Percentiles rank a stretch among this genome's conserved stretches.
These are phyloP conservation scores for Paradoxurus hermaphroditus DNA, from an alignment of 2,113 vertebrate genomes.

Conservation along the genomic window DNA sequence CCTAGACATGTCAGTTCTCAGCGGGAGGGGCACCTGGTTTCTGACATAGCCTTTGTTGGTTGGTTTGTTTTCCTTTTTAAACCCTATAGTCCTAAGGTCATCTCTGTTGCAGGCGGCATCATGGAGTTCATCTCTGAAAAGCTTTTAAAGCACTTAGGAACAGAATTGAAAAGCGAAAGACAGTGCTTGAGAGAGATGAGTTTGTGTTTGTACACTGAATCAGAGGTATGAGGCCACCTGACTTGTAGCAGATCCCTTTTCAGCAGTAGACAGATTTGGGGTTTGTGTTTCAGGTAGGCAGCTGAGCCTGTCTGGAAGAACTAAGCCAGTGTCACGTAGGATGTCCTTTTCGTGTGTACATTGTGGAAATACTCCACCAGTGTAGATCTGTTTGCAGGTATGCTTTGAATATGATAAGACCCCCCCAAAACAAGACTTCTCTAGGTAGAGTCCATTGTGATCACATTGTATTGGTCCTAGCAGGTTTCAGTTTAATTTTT, in stretches of 20 bases:
- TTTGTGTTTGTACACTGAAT: neutral
- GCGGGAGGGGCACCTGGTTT: neutral
- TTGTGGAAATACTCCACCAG: neutral
- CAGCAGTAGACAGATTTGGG: neutral
- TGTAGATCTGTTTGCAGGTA: neutral
- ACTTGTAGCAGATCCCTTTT: neutral
- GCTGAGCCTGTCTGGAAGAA: neutral
- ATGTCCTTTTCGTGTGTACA: neutral
- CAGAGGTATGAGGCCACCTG: neutral
- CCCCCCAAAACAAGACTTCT: neutral
- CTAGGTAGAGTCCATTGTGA: neutral
- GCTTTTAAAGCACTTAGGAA: neutral
- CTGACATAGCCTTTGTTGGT: neutral
- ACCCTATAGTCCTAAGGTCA: neutral
- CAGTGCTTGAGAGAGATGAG: neutral
- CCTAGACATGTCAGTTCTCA: neutral
- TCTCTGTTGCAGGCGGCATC: neutral
- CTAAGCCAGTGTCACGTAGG: neutral
- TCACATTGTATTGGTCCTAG: neutral
- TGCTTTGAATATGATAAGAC: neutral
- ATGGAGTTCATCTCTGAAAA: neutral
- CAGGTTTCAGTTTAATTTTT: neutral
- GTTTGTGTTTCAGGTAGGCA: neutral
- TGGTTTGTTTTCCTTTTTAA: slow-evolving; percentile 5
- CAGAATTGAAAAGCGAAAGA: neutral